phyloP scores from a whole-genome alignment of 2,888 invertebrate species.

The Nasonia oneida region DNA sequence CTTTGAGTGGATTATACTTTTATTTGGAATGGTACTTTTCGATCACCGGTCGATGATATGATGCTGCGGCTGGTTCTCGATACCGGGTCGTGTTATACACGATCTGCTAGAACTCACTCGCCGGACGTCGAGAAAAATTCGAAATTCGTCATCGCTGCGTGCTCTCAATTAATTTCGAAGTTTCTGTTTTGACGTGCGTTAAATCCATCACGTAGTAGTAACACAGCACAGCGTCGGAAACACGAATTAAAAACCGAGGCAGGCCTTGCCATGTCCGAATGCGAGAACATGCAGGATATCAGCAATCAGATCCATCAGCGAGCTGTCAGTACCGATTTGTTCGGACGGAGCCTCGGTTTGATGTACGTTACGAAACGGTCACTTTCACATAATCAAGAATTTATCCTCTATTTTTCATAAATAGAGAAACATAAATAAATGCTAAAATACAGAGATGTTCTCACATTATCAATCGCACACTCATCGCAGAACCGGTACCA shows the following conservation, averaged over 20 bases:
- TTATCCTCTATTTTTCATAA: neutral
- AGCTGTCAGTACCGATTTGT: conserved; percentile 27
- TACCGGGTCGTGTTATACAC: neutral
- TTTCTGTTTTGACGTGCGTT: too few species aligned
- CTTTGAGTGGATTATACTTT: neutral
- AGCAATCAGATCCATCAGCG: conserved; percentile 36
- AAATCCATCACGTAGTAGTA: neutral
- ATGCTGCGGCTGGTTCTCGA: neutral
- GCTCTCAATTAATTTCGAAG: too few species aligned
- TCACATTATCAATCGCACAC: neutral
- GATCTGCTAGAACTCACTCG: too few species aligned
- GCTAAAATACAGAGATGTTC: neutral
- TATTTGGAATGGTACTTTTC: too few species aligned
- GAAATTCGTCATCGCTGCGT: too few species aligned
- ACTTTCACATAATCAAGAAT: too few species aligned
- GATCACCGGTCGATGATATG: too few species aligned
- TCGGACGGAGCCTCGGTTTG: neutral
- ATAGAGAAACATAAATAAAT: too few species aligned
- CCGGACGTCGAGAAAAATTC: neutral
- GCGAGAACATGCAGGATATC: conserved; percentile 21
- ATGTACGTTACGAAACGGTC: neutral
- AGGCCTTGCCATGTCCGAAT: neutral
- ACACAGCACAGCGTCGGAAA: neutral
- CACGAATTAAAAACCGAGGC: conserved; percentile 15
- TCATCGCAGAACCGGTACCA: too few species aligned